Percentiles rank a stretch among this genome's conserved stretches.
phyloP scores from a whole-genome alignment of 1,140 invertebrate species.

The Theocolax elegans region DNA sequence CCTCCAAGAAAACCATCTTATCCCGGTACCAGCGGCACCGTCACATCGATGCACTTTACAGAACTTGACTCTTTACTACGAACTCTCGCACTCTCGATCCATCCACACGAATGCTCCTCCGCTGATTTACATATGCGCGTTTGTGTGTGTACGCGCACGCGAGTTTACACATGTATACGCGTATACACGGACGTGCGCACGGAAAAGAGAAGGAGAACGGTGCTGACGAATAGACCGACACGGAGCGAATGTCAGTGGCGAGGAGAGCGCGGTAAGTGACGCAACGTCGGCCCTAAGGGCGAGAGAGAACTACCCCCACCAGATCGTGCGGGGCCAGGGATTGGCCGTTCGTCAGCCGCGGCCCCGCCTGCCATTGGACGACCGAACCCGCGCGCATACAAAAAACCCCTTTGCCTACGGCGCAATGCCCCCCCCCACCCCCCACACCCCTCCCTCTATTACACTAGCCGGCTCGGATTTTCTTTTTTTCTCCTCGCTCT shows the following conservation, averaged over 20 bases:
- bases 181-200: not conserved
- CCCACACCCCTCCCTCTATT: slow-evolving; percentile 22
- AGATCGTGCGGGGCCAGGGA: slow-evolving; percentile 38
- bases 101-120: too few species aligned
- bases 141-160: too few species aligned
- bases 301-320: slow-evolving; percentile 57
- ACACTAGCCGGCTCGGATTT: not conserved
- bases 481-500: not conserved
- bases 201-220: too few species aligned
- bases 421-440: not conserved
- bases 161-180: not conserved
- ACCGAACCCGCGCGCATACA: not conserved
- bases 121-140: too few species aligned
- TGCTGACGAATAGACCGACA: slow-evolving; percentile 54
- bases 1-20: slow-evolving; percentile 66
- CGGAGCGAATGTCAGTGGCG: slow-evolving; percentile 55
- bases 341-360: slow-evolving; percentile 49
- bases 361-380: slow-evolving; percentile 52
- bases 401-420: slow-evolving; percentile 38
- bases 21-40: slow-evolving; percentile 39
- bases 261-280: slow-evolving; percentile 47
- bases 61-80: slow-evolving; percentile 29
- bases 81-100: slow-evolving; percentile 50
- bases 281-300: slow-evolving; percentile 63
- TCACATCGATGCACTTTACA: slow-evolving; percentile 52